Evolutionary conservation across 1,140 invertebrate species (phyloP), one percentile per base, ranked within the genome.

Genomic region (Caenorhabditis latens): DNA sequence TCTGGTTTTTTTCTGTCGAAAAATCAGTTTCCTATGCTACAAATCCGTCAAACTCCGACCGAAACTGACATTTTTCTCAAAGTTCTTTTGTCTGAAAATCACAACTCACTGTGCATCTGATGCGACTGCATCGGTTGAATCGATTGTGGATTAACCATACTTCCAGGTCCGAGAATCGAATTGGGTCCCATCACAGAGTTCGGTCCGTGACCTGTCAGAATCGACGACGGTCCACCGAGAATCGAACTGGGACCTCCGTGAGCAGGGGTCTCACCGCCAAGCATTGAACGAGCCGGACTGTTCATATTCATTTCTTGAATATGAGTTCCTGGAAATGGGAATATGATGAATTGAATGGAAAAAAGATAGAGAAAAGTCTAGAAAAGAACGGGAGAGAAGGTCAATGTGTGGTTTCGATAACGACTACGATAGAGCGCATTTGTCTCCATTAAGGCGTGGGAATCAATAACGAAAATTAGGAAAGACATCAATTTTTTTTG

Each of bases 231-330:
- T 19, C 83, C 71, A 2, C 86, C 86, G 32, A 86, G 55, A 7
- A 86, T 32, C 4, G 86, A 86, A 5, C 16, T 40, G 2, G 86
- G 86, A 4, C 86, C 86, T 2, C 87, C 87, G 40, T 84, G 84
- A 16, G 71, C 46, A 13, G 87, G 87, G 1, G 87, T 88, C 9
- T 88, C 87, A 24, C 87, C 87, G 46, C 83, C 71, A 24, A 88
- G 4, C 67, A 83, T 42, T 32, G 86, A 87, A 21, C 65, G 65
- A 57, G 86, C 86, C 19, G 86, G 86, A 71, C 86, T 87, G 82
- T 87, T 87, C 42, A 87, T 57, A 19, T 83, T 84, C 82, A 87
- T 83, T 57, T 40, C n/a, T 40, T 16, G 32, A 32, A 32, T 32
- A 32, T 32, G 32, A 32, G 32, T 14, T 11, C 4, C 32, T n/a